Percentiles rank a stretch among this genome's conserved stretches.
phyloP scores from a whole-genome alignment of 2,113 vertebrate species.

The Talpa occidentalis region DNA sequence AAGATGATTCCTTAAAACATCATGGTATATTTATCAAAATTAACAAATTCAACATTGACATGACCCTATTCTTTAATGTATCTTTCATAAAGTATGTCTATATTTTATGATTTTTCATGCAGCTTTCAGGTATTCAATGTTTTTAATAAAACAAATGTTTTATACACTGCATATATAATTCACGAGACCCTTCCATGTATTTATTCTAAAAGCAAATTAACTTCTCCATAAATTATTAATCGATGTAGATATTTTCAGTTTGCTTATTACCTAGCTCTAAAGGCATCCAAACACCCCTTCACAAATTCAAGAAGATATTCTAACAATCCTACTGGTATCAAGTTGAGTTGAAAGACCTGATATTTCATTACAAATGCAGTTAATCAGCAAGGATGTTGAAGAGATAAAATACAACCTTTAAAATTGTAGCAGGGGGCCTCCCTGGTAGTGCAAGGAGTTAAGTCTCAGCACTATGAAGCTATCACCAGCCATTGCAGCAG shows the following conservation, averaged over 20 bases:
- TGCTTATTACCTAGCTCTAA: neutral
- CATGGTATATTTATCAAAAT: neutral
- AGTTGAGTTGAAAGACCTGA: neutral
- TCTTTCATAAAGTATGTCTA: neutral
- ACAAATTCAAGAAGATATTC: constrained; percentile 28
- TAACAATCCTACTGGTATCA: neutral
- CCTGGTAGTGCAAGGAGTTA: no score
- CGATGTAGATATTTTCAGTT: neutral
- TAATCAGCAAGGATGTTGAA: neutral
- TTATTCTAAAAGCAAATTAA: constrained; percentile 24
- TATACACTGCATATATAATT: neutral
- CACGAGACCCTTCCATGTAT: neutral
- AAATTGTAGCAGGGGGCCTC: no score
- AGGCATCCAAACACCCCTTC: neutral
- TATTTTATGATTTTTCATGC: neutral
- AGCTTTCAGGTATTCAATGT: neutral
- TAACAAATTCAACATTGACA: neutral
- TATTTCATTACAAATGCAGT: neutral
- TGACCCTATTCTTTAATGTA: neutral
- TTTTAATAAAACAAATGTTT: constrained; percentile 49
- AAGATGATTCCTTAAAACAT: neutral
- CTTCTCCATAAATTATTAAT: constrained; percentile 50
- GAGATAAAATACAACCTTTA: neutral
- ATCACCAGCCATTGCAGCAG: no score
- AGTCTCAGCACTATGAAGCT: no score